Evolutionary conservation across 2,113 vertebrate species (phyloP), one percentile per base, ranked within the genome.

Genomic region (Otocyon megalotis): DNA sequence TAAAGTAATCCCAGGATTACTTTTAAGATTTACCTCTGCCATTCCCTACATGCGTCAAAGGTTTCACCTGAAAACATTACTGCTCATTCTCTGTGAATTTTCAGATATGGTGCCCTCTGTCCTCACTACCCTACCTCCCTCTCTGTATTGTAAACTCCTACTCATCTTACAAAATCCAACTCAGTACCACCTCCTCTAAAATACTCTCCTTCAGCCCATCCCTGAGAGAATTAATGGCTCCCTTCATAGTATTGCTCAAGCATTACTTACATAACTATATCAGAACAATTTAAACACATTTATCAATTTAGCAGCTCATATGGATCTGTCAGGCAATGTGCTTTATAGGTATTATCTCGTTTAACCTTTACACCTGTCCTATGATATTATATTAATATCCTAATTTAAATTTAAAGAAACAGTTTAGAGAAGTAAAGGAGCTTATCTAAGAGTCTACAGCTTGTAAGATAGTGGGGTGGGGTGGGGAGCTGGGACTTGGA

Each of bases 321-420:
- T 43, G 26, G 53, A 86, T 94, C 77, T 86, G 12, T 35, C 11
- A 20, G 63, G 22, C n/a, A 67, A 4, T 80, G 3, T 50, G 17
- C 32, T 81, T 89, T 80, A 43, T 85, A 82, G 72, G 43, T 88
- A 88, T 81, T 76, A 62, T 56, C n/a, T 69, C 76, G 9, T 84
- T 96, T 94, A 84, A 88, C 22, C 15, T 81, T 60, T 81, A 67
- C 0, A 88, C 35, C 12, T 84, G 4, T 92, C 20, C 16, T 91
- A 24, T 91, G 11, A 82, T 76, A 86, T 35, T 32, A 63, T 77
- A 82, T 54, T 62, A 69, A 56, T 43, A 69, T 35, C 32, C 24
- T 89, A 28, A 77, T 92, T 80, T 91, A 83, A 88, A 93, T 50
- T 79, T 19, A 85, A 89, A 84, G 56, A 71, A 79, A 69, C 1